phyloP scores from a whole-genome alignment of 2,888 invertebrate species.

The Agrochola lota region DNA sequence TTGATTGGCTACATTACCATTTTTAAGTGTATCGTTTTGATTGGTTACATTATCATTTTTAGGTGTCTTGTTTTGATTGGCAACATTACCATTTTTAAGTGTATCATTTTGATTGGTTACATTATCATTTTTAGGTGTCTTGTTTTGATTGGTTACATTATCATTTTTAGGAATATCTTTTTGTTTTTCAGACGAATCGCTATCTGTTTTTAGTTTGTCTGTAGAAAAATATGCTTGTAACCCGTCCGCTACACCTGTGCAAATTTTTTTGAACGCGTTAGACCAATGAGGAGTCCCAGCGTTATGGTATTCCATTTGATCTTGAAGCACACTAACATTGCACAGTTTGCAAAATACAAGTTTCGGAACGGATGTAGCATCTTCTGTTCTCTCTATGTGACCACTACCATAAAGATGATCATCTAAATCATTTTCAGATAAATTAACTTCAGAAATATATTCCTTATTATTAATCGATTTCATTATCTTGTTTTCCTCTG shows the following conservation, averaged over 20 bases:
- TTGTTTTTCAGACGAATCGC: not conserved
- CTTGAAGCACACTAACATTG: not conserved
- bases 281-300: not conserved
- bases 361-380: not conserved
- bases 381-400: not conserved
- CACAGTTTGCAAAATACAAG: not conserved
- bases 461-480: too few relatives aligned
- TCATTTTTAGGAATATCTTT: not conserved
- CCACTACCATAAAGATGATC: not conserved
- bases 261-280: not conserved
- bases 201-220: not conserved
- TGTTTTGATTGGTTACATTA: not conserved
- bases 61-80: not conserved
- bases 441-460: not conserved
- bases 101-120: rapidly evolving
- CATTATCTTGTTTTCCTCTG: not conserved
- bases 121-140: rapidly evolving
- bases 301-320: constrained; percentile 5
- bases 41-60: not conserved
- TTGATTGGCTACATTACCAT: not conserved
- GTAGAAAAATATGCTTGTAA: not conserved
- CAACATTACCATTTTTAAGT: not conserved
- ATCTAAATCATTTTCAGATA: not conserved
- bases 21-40: not conserved
- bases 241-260: not conserved